Evolutionary conservation across 35 echinoderm and acorn worm genomes (phyloP).

Genomic region (Apostichopus californicus): DNA sequence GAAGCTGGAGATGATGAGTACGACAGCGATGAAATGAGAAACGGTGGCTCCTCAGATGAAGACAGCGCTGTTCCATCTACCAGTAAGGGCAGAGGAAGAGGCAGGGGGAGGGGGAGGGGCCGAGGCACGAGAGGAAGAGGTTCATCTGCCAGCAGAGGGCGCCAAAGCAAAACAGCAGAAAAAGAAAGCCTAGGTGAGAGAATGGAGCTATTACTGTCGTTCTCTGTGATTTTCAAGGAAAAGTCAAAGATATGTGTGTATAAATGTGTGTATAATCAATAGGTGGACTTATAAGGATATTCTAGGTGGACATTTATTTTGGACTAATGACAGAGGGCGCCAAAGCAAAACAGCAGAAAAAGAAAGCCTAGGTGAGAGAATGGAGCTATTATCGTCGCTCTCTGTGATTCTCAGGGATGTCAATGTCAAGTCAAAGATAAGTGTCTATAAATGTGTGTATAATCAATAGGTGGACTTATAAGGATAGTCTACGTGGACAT

Average conservation of each 20-base stretch:
- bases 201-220: not conserved
- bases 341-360: conserved; percentile 10
- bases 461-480: no score
- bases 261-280: no score
- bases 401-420: no score
- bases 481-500: no score
- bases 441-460: no score
- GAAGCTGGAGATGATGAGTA: conserved; percentile 13
- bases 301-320: no score
- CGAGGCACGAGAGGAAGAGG: conserved; percentile 49
- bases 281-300: no score
- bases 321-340: not conserved
- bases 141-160: not conserved
- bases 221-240: no score
- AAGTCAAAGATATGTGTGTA: no score
- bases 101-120: conserved; percentile 61
- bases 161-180: conserved; percentile 1
- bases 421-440: not conserved
- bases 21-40: conserved; percentile 26
- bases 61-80: not conserved
- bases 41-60: conserved; percentile 19
- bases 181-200: not conserved
- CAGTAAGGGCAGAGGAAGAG: conserved; percentile 57
- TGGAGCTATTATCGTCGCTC: no score
- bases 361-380: not conserved